These are phyloP conservation scores for Gryllus bimaculatus DNA, from an alignment of 1,140 invertebrate genomes.

Conservation along the genomic window DNA sequence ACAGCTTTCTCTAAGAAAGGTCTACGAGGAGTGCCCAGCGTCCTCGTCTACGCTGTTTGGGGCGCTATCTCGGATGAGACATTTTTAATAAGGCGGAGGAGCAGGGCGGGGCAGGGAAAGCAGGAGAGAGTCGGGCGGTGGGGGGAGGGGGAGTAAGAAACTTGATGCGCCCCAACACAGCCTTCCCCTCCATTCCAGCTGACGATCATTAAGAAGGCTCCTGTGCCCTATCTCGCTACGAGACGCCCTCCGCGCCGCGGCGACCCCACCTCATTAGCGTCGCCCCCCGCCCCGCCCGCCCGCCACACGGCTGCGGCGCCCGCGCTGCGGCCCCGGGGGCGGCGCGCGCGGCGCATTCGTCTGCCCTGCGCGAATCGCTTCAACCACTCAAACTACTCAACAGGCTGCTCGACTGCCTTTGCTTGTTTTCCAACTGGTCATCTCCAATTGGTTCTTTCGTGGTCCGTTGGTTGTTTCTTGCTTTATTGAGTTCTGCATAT, in stretches of 20 bases:
- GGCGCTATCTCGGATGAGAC: not conserved
- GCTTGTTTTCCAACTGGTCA: no score
- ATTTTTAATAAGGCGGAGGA: not conserved
- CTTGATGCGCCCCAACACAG: not conserved
- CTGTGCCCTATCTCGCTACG: not conserved
- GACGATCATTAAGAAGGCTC: conserved; percentile 3
- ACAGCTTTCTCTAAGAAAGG: not conserved
- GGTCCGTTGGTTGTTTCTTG: no score
- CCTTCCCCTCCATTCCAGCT: not conserved
- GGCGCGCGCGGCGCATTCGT: no score
- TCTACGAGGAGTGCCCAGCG: not conserved
- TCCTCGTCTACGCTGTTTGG: not conserved
- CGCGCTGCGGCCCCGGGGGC: no score
- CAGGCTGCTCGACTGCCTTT: no score
- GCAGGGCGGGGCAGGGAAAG: not conserved
- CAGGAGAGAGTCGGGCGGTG: not conserved
- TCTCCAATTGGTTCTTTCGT: no score
- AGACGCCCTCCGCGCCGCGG: not conserved
- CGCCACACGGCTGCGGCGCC: no score
- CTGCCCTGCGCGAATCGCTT: no score
- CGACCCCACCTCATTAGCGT: not conserved
- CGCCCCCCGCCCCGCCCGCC: no score
- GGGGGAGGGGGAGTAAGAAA: not conserved
- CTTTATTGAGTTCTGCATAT: no score
- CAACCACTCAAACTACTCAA: no score